Base-by-base conservation (phyloP, 1,140 invertebrate species). In the Drosophila kanapiae region DNA sequence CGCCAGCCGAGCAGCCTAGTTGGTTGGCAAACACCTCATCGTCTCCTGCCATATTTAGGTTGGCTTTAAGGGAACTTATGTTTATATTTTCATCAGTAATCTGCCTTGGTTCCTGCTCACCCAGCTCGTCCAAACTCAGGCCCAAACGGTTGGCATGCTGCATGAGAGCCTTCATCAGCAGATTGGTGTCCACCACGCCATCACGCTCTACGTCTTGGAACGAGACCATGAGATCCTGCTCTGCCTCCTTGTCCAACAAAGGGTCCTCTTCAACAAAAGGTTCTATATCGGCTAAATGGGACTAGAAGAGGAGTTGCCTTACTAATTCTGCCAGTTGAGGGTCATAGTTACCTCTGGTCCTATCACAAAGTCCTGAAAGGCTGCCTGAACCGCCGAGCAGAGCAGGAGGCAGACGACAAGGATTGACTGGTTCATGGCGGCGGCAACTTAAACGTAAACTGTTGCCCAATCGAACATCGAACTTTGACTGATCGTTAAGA, bases 301-400 rank as follows among this genome's bases (percentile, higher is more conserved):
- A 35, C 70, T 82, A 31, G 13, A 0, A 14, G 3, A 10, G 5
- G 1, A 10, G 0, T 16, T 16, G 6, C 0, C 42, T 8, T 33
- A 6, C 31, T 3, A 37, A 11, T 4, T 33, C 6, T 14, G 1
- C 5, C 7, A 10, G 16, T 9, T 18, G 0, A 6, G 6, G n/a
- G 4, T 9, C 38, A 64, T 9, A 16, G 33, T 27, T 11, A 74
- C 69, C 51, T 82, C 78, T 7, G 78, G 47, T 47, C 67, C 57
- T 6, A 92, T 40, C 5, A 92, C 70, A 58, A 92, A 92, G 69
- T 92, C 91, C 74, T 78, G 31, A 16, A 91, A 82, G 3, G 80
- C 85, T 0, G 67, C 82, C 8, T 57, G 37, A 3, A 33, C 53
- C 6, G 0, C 29, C 8, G 49, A 27, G 14, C 37, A 74, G n/a